Evolutionary conservation across 2,888 invertebrate species (phyloP), one percentile per base, ranked within the genome.

Genomic region (Agrochola lychnidis): DNA sequence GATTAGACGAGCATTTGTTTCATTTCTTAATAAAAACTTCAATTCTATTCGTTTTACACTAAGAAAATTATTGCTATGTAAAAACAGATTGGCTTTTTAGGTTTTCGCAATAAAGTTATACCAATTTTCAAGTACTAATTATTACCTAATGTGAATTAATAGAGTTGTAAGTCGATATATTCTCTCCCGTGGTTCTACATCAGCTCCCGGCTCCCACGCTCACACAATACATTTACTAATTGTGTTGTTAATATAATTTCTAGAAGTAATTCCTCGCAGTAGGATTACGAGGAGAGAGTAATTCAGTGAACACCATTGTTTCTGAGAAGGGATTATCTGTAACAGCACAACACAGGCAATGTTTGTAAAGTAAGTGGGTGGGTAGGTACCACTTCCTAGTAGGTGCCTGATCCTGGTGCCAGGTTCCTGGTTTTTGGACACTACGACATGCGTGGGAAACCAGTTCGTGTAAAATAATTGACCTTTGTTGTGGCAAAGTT

Each of bases 261-360:
- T 45, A 74, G 69, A 72, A 84, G 66, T 72, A 51, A 30, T 36
- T 70, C 22, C 40, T 67, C 19, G 56, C 42, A 62, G 61, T n/a
- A 56, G 42, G 74, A 73, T 78, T 75, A 78, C 36, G 30, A 25
- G 19, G 4, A 25, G 12, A 36, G 42, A 36, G 66, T n/a, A 64
- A 25, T 63, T 73, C 66, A 53, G 59, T 66, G 48, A 76, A 76
- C 40, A 42, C 25, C 40, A 70, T 76, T 76, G 69, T 75, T 81
- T 81, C 70, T 45, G n/a, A 10, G 72, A 83, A 83, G 22, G 16
- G 71, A 76, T 84, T 81, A 84, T 76, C 63, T n/a, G 22, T 53
- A 12, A 40, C 9, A 59, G 22, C 30, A 56, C 62, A 7, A 70
- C 30, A 66, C 62, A n/a, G 40, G 51, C 40, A 64, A 67, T 57